Evolutionary conservation across 2,888 invertebrate genomes (phyloP), one percentile per base, ranked within the genome.

Genomic region (Glaucopsyche alexis): DNA sequence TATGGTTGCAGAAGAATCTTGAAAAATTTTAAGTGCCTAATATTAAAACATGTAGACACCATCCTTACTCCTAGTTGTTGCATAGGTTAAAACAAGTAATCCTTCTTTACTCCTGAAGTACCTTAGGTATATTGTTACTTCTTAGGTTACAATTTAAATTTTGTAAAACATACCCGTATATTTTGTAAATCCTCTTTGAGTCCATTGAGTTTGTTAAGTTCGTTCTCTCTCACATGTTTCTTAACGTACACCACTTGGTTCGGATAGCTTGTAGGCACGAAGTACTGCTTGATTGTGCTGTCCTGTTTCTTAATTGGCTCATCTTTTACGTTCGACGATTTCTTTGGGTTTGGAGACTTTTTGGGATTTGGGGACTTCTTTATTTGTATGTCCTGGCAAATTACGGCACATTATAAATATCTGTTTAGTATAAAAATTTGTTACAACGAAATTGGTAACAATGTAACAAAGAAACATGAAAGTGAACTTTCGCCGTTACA

Each of bases 221-320:
- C 94, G 5, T 91, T 90, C 19, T 93, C 88, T 13, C 85, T 77
- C 0, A 89, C 84, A n/a, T 88, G 84, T 73, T 87, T 88, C 81
- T 87, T 85, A 5, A 93, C 93, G 76, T 89, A 93, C 11, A 87
- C 83, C 67, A 90, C 84, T 75, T 89, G 91, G 81, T 86, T 89
- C 6, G 93, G 91, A 74, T 89, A 88, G 78, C 91, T 91, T 8
- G 85, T 81, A 0, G 91, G 92, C 1, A 84, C 79, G 69, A 91
- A 78, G 79, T 85, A 91, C 76, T 86, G 85, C 52, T 80, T 85
- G n/a, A 92, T 88, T 29, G 81, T 81, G 45, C 78, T 78, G 42
- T 79, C 80, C 8, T 79, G 78, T 45, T 74, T 72, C 1, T 76
- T 72, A 0, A 73, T 71, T 2, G 76, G 74, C 9, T 75, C 74